Evolutionary conservation across 2,888 invertebrate genomes (phyloP), one percentile per base, ranked within the genome.

Genomic region (Pyrrhopygopsis socrates): DNA sequence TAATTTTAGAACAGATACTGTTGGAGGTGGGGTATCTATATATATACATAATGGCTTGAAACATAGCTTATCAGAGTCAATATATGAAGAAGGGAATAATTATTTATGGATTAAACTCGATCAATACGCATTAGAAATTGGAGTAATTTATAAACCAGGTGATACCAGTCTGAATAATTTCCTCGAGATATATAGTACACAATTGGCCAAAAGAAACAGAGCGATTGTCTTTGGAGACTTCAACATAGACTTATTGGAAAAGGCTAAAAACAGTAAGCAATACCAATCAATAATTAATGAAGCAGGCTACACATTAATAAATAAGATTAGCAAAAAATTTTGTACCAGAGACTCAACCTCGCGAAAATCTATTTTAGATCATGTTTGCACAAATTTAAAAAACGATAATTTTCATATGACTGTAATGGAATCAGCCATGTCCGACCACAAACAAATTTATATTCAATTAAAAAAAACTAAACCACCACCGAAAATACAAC

Each of bases 361-460:
- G 18, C 83, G 71, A 24, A 86, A 90, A 24, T 90, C 93, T 2
- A 91, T 93, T 11, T 9, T 94, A 22, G 93, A 94, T 68, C 94
- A 93, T 68, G 77, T 93, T 0, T 77, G 60, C 29, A 89, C 94
- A 2, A 90, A 91, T 30, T 30, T 94, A 11, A 78, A 78, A 24
- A 70, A 91, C n/a, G 73, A 91, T n/a, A 29, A 58, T 0, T 93
- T 91, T 29, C 88, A 87, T 24, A n/a, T 92, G 15, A 73, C 87
- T 20, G 78, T 90, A 1, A 70, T 93, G 1, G 87, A 93, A 0
- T 89, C 90, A 1, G n/a, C 89, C 0, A 34, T 93, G 34, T 89
- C 93, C 0, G 94, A 94, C 41, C 92, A 93, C 60, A 92, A 88
- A 68, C 91, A 92, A 54, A 87, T 94, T 27, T 89, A 89, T 13